Conservation (phyloP, 2,113 vertebrate genomes). For the Uria aalge region DNA sequence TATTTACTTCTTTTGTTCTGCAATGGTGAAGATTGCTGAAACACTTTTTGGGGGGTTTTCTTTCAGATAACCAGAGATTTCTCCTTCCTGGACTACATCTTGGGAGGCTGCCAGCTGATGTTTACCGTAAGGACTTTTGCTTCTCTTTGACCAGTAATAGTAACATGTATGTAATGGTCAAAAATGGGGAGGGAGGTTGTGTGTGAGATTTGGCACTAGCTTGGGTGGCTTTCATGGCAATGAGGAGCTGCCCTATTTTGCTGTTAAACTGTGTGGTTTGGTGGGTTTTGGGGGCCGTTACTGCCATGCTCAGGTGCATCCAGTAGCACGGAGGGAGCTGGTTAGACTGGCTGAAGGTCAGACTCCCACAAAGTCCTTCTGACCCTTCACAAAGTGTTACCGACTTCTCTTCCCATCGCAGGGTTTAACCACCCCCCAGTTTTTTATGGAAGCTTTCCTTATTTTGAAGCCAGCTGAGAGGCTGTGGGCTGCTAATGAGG, state of each 20-base stretch:
- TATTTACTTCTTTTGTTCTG: not conserved
- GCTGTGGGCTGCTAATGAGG: not conserved
- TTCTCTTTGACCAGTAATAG: not conserved
- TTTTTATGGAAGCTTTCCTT: not conserved
- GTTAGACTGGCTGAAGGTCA: not conserved
- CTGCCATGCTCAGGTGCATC: not conserved
- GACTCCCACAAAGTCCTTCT: not conserved
- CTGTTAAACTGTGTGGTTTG: not conserved
- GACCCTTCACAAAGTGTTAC: not conserved
- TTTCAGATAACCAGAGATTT: constrained; percentile 91
- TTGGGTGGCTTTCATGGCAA: not conserved
- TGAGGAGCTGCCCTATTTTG: not conserved
- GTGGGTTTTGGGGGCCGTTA: not conserved
- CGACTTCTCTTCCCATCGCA: not conserved
- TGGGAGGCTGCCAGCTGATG: constrained; percentile 97
- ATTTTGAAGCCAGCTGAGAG: not conserved
- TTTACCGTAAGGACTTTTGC: constrained; percentile 87
- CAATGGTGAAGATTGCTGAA: not conserved
- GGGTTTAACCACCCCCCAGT: not conserved
- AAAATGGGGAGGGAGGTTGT: not conserved
- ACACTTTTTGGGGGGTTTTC: not conserved
- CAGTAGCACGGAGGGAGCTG: not conserved
- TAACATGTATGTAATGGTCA: not conserved
- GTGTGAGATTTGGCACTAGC: not conserved
- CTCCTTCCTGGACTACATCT: constrained; percentile 97